Base-by-base conservation (phyloP, 1,140 invertebrate genomes). In the Bilobella aurantiaca region DNA sequence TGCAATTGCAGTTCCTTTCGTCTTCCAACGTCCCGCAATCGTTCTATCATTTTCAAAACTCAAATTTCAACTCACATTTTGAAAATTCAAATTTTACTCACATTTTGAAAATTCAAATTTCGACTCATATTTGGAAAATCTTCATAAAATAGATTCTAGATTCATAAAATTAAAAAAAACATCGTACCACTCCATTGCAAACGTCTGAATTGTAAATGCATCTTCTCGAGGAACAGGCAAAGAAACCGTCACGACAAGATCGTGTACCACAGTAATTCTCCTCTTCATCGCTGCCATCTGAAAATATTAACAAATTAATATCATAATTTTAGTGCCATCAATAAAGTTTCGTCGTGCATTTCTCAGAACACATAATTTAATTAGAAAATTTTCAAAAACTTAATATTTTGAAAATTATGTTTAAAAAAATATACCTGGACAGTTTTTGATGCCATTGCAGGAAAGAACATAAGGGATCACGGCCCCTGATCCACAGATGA, bases 381-480 rank as follows among this genome's bases (percentile, higher is more conserved):
- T n/a, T n/a, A n/a, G n/a, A n/a, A n/a, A n/a, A n/a, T n/a, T n/a
- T n/a, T n/a, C n/a, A n/a, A n/a, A n/a, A n/a, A n/a, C n/a, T n/a
- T n/a, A n/a, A n/a, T n/a, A n/a, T 42, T 42, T 42, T 42, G 18
- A 42, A 42, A 12, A 18, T 42, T 42, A 42, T 42, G 34, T 42
- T 42, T n/a, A n/a, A n/a, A n/a, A n/a, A n/a, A n/a, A 18, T 42
- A 79, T 79, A 75, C 90, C 88, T 18, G 77, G 75, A 74, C 92
- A 94, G 75, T 92, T 86, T 1, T 77, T 61, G 5, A 85, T 79
- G 21, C 83, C 82, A 77, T 94, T 86, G 75, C 91, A 94, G 8
- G 89, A 89, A 18, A 89, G 79, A 64, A 84, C 80, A 66, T 83
- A 80, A 0, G 89, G 87, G 67, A 96, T 87, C 76, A 90, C 93